Percentiles rank a stretch among this genome's conserved stretches.
Evolutionary conservation across 1,140 invertebrate species (phyloP).

Genomic region (Tribolium castaneum): DNA sequence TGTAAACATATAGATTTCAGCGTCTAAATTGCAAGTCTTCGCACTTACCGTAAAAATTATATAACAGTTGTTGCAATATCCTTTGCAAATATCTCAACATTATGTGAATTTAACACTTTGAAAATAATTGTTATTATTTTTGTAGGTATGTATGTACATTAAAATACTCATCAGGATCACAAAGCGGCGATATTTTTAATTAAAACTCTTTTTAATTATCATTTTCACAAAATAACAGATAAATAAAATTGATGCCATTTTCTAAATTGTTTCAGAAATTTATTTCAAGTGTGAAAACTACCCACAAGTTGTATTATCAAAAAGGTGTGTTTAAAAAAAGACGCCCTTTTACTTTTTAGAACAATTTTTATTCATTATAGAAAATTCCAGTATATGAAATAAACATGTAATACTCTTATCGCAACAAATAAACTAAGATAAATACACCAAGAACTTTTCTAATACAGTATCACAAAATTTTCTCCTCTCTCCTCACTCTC

Average conservation of each 20-base stretch:
- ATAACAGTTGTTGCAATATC: not conserved
- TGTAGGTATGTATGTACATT: not conserved
- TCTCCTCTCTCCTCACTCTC: conserved; percentile 11
- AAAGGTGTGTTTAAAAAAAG: not conserved
- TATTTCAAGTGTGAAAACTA: no score
- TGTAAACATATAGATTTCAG: not conserved
- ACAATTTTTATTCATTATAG: not conserved
- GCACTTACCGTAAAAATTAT: not conserved
- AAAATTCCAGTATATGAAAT: not conserved
- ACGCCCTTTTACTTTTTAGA: not conserved
- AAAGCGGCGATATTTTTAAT: not conserved
- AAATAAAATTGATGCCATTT: not conserved
- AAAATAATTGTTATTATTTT: not conserved
- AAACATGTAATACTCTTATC: not conserved
- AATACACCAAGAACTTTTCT: conserved; percentile 20
- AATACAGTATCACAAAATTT: conserved; percentile 32
- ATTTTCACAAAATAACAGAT: not conserved
- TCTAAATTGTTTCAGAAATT: not conserved
- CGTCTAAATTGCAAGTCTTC: not conserved
- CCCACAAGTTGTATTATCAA: no score
- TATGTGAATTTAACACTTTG: not conserved
- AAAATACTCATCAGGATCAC: not conserved
- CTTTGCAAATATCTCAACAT: not conserved
- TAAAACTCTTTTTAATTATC: not conserved
- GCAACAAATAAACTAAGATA: conserved; percentile 33